Evolutionary conservation across 2,888 invertebrate species (phyloP), one percentile per base, ranked within the genome.

Genomic region (Melinaea marsaeus): DNA sequence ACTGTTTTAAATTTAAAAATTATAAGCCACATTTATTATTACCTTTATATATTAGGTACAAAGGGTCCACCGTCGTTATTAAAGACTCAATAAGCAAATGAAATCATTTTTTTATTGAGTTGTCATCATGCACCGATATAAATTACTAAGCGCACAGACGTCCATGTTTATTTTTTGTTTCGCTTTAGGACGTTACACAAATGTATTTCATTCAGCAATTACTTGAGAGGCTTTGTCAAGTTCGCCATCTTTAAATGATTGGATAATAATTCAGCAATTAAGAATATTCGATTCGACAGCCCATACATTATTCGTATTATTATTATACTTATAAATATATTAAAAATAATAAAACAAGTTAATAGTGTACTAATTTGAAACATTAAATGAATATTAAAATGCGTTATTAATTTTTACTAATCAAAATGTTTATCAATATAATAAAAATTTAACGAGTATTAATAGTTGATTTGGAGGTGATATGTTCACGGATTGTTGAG

Each of bases 101-200:
- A 86, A 89, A 90, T 89, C 85, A 88, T 89, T 90, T 90, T 88
- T 89, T 90, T 90, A 90, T 90, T 90, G 85, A 90, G 87, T 84
- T 89, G 90, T 90, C 90, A 88, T 88, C 90, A 80, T 81, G 80
- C 79, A 78, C 83, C 78, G 85, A 88, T 87, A 90, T 90, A 90
- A 90, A 89, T 90, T 86, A 88, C 85, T 62, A 79, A 78, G 79
- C 83, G 80, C 84, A 80, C 79, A 77, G 80, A 79, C 74, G 70
- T 76, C 72, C 70, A 71, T 76, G 78, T 76, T 81, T 78, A 80
- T 79, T 84, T 88, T 89, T 89, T 89, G 83, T 78, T 82, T 85
- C 85, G 80, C 80, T 89, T 86, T 87, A 79, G 80, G 84, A 88
- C 83, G 85, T 86, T 86, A 85, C 85, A 86, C 88, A 86, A 87